Base-by-base conservation (phyloP, 2,113 vertebrate genomes). In the Stigmatopora nigra region DNA sequence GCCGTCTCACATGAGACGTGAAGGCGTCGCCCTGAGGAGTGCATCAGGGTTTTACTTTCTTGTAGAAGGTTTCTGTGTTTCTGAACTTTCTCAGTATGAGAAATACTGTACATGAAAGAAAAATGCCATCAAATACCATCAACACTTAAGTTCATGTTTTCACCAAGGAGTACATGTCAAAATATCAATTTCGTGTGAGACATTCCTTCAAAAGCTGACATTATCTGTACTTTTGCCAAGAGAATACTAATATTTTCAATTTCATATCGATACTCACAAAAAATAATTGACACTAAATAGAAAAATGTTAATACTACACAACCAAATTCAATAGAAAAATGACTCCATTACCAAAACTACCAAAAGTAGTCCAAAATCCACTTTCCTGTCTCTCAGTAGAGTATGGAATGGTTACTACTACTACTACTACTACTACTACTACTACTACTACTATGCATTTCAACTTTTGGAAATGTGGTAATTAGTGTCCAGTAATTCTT, bases 1-100 rank as follows among this genome's bases (percentile, higher is more conserved):
- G 87, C 85, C 61, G 53, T 70, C 76, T 90, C 86, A 89, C 87
- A 85, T 82, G 83, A 84, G 78, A 69, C 63, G 55, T 75, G 71
- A 64, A 70, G 75, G 68, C 63, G 56, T 79, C 3, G 52, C 71
- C 65, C 59, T 77, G 44, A 17, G 61, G 75, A 45, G 13, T 63
- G 60, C 55, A 36, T 69, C 67, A 22, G 51, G 58, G 57, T 44
- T 52, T 61, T 57, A 64, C 62, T 70, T 71, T 69, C 47, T 48
- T 45, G 67, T 70, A 48, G 62, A 25, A 36, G 14, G 48, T 66
- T 64, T 65, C 66, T 68, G 52, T 71, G 72, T 66, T 72, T 52
- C 57, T 66, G 69, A 61, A 69, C 74, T 67, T 76, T 59, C 19
- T 59, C 61, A 56, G 73, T 65, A 71, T 45, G 31, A 65, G 63